A percentile compares a stretch with the other conserved stretches of the same genome.
Evolutionary conservation across 23 tunicate genomes (phyloP).

Genomic region (Phallusia fumigata): DNA sequence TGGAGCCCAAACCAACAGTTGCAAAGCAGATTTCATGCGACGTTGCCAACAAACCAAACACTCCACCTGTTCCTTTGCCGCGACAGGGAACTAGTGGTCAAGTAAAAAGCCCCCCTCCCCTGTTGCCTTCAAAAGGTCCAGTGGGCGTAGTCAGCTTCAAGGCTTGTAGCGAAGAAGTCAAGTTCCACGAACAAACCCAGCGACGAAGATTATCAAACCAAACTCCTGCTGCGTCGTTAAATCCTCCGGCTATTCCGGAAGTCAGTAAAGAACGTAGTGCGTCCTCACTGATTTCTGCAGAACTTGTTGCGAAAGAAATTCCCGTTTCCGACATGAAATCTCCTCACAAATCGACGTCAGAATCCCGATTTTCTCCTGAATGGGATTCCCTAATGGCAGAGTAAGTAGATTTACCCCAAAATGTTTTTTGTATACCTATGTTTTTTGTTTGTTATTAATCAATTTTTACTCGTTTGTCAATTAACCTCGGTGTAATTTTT

Average conservation of each 20-base stretch:
- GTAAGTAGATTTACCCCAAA: conserved; percentile 15
- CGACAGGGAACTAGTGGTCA: neutral
- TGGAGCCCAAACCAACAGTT: neutral
- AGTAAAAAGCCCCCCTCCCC: neutral
- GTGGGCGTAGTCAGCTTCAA: conserved; percentile 16
- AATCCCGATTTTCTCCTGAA: conserved; percentile 11
- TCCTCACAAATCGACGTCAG: neutral
- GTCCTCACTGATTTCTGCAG: neutral
- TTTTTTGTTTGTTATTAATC: neutral
- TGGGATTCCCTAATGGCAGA: conserved; percentile 57
- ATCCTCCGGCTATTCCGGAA: neutral
- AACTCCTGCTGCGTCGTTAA: neutral
- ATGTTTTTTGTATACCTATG: neutral
- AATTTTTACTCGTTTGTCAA: neutral
- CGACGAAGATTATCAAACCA: neutral
- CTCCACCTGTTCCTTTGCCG: neutral
- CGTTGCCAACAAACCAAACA: neutral
- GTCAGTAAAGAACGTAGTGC: neutral
- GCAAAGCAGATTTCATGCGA: neutral
- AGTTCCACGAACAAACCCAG: neutral
- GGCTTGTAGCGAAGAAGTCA: conserved; percentile 6
- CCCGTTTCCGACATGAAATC: conserved; percentile 6
- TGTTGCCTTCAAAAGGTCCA: conserved; percentile 19
- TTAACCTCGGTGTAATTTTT: conserved; percentile 1
- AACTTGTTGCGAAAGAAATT: neutral